A percentile compares a stretch with the other conserved stretches of the same genome.
Evolutionary conservation across 2,888 invertebrate species (phyloP).

Genomic region (Eilema caniola): DNA sequence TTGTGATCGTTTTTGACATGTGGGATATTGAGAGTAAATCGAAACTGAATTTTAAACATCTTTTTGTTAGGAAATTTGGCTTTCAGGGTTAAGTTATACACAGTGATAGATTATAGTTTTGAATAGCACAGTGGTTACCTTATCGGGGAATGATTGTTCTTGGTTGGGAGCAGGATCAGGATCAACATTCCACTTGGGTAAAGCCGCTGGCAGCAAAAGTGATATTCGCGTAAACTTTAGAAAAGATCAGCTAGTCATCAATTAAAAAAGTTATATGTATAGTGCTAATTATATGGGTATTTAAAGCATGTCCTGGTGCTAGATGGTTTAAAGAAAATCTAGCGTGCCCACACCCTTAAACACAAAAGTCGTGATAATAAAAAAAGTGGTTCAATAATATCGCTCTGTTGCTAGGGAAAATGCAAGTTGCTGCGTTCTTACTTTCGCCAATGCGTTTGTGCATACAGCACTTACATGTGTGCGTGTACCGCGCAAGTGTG

Average conservation of each 20-base stretch:
- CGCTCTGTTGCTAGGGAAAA: conserved; percentile 58
- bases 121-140: no score
- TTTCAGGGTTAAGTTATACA: no score
- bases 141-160: no score
- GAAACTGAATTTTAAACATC: no score
- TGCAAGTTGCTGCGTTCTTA: conserved; percentile 50
- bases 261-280: background rate
- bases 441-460: conserved; percentile 54
- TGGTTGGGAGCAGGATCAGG: background rate
- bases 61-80: background rate
- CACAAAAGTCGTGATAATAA: conserved; percentile 41
- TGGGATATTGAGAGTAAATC: no score
- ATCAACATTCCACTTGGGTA: no score
- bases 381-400: conserved; percentile 45
- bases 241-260: no score
- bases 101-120: background rate
- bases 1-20: no score
- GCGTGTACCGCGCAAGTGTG: conserved; percentile 43
- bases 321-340: background rate
- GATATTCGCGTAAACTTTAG: no score
- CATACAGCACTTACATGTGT: conserved; percentile 34
- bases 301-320: background rate
- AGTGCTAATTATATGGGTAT: no score
- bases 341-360: conserved; percentile 9
- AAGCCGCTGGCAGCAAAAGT: no score